A percentile compares a stretch with the other conserved stretches of the same genome.
Conservation (phyloP, 1,140 invertebrate genomes). For the Pseudomyrmex dendroicus region DNA sequence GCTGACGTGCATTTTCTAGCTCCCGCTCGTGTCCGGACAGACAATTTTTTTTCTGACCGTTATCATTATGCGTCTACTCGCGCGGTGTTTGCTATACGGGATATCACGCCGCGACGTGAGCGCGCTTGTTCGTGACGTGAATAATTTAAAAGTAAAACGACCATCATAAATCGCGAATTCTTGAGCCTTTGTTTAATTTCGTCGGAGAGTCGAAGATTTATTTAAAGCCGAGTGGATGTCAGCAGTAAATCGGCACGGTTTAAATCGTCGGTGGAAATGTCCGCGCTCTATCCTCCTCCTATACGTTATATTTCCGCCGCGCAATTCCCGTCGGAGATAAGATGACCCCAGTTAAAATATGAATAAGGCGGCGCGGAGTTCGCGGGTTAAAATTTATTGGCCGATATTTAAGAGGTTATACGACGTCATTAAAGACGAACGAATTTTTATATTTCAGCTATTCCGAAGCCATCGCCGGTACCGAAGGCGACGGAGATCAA, state of each 20-base stretch:
- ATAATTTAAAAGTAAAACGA: constrained; percentile 49
- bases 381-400: constrained; percentile 37
- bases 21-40: constrained; percentile 2
- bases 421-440: constrained; percentile 42
- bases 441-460: constrained; percentile 86
- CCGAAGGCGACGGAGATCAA: constrained; percentile 89
- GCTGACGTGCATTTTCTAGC: constrained; percentile 71
- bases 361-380: constrained; percentile 42
- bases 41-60: constrained; percentile 22
- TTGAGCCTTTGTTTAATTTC: constrained; percentile 50
- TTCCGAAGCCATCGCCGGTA: constrained; percentile 88
- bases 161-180: constrained; percentile 36
- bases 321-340: constrained; percentile 38
- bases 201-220: constrained; percentile 51
- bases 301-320: not conserved
- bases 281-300: not conserved
- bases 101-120: constrained; percentile 10
- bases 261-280: constrained; percentile 47
- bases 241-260: constrained; percentile 52
- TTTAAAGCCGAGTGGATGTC: constrained; percentile 36
- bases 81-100: constrained; percentile 1
- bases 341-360: constrained; percentile 54
- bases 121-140: constrained; percentile 30
- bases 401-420: constrained; percentile 56
- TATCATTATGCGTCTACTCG: constrained; percentile 21